phyloP scores from a whole-genome alignment of 2,888 invertebrate genomes.

The Erebia epiphron region DNA sequence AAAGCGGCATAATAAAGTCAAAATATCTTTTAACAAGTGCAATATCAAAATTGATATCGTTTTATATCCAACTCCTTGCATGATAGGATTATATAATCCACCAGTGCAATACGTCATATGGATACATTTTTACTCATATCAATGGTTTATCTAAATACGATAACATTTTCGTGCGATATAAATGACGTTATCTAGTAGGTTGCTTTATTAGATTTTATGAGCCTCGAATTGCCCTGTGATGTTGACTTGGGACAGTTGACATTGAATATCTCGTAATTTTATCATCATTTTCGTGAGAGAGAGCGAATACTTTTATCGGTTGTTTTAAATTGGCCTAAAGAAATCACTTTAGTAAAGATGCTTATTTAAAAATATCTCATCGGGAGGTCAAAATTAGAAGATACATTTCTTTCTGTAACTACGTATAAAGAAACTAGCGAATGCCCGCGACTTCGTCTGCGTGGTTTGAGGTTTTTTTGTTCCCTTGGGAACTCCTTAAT shows the following conservation, averaged over 20 bases:
- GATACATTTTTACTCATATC: not conserved
- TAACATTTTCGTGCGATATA: conserved; percentile 10
- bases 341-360: too few species aligned
- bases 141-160: conserved; percentile 21
- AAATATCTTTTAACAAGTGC: not conserved
- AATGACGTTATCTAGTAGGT: conserved; percentile 15
- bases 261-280: not conserved
- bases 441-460: too few species aligned
- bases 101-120: not conserved
- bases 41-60: not conserved
- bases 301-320: not conserved
- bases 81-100: conserved; percentile 7
- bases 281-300: not conserved
- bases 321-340: not conserved
- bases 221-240: conserved; percentile 1
- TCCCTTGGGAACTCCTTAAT: too few species aligned
- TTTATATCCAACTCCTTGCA: not conserved
- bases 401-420: too few species aligned
- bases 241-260: not conserved
- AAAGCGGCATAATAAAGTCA: not conserved
- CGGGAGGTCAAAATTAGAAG: too few species aligned
- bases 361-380: too few species aligned
- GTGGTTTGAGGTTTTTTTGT: too few species aligned
- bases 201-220: conserved; percentile 10
- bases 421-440: too few species aligned